These are phyloP conservation scores for Colossoma macropomum DNA, from an alignment of 2,113 vertebrate genomes.

Conservation along the genomic window DNA sequence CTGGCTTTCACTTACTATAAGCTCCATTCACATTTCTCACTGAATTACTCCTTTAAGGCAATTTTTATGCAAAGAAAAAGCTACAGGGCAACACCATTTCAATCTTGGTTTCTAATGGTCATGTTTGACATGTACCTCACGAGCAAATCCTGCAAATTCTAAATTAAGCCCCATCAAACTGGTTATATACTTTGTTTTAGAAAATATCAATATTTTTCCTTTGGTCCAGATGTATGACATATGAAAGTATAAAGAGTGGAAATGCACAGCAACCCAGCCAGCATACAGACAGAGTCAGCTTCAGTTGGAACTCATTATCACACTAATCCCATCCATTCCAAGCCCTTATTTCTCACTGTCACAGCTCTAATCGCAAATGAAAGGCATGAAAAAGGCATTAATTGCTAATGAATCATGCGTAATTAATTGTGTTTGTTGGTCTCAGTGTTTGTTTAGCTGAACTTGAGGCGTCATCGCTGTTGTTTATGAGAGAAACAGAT, in stretches of 20 bases:
- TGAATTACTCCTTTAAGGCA: not conserved
- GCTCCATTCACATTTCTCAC: not conserved
- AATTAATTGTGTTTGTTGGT: conserved; percentile 82
- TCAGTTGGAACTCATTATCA: conserved; percentile 65
- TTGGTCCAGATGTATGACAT: not conserved
- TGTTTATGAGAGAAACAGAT: conserved; percentile 72
- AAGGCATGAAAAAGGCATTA: conserved; percentile 78
- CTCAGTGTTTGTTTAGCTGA: conserved; percentile 76
- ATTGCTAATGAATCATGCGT: conserved; percentile 84
- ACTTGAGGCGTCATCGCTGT: conserved; percentile 66
- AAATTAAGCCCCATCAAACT: not conserved
- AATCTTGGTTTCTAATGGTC: not conserved
- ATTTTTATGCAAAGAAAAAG: not conserved
- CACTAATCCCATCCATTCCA: conserved; percentile 62
- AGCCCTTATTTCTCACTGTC: conserved; percentile 71
- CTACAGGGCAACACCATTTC: not conserved
- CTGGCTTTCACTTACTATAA: not conserved
- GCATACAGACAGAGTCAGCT: conserved; percentile 61
- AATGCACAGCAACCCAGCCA: not conserved
- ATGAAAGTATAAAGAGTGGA: not conserved
- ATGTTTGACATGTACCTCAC: not conserved
- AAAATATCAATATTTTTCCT: not conserved
- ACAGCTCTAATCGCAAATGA: conserved; percentile 79
- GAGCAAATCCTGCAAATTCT: not conserved
- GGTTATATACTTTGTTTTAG: not conserved